Evolutionary conservation across 2,888 invertebrate genomes (phyloP).

Genomic region (Homarus gammarus): DNA sequence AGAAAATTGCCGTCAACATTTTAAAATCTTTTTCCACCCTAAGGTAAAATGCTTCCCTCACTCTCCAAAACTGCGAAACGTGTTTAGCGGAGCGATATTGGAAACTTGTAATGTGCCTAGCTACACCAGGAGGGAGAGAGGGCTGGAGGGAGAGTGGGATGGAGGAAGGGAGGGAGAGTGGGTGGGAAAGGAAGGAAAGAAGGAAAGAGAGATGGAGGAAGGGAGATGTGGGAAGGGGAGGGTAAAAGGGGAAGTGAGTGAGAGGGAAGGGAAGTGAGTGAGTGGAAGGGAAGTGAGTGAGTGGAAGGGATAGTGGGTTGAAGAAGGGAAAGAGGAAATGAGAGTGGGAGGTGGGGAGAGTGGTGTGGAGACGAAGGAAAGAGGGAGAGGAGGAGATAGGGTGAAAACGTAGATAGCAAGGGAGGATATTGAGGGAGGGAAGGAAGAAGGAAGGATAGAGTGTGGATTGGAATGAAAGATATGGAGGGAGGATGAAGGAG

Average conservation of each 20-base stretch:
- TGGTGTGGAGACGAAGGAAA: not conserved
- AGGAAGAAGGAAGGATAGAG: no score
- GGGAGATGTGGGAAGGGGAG: not conserved
- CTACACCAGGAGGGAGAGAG: not conserved
- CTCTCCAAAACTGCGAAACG: slow-evolving; percentile 34
- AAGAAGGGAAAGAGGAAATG: no score
- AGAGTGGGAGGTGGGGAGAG: not conserved
- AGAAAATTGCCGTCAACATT: no score
- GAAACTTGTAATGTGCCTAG: slow-evolving; percentile 39
- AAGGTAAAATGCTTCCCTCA: not conserved
- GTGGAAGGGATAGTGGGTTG: not conserved
- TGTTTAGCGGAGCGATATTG: slow-evolving; percentile 29
- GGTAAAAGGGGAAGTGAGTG: not conserved
- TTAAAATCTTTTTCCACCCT: no score
- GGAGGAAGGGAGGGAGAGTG: not conserved
- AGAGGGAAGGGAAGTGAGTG: not conserved
- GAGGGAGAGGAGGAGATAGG: not conserved
- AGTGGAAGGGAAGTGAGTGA: not conserved
- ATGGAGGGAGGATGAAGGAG: no score
- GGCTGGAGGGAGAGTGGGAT: not conserved
- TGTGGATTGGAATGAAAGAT: no score
- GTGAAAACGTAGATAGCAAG: no score
- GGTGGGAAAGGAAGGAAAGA: not conserved
- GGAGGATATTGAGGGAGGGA: no score
- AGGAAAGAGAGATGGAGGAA: not conserved